phyloP scores from a whole-genome alignment of 64 coral and sea anemone species.

The Porites lutea region DNA sequence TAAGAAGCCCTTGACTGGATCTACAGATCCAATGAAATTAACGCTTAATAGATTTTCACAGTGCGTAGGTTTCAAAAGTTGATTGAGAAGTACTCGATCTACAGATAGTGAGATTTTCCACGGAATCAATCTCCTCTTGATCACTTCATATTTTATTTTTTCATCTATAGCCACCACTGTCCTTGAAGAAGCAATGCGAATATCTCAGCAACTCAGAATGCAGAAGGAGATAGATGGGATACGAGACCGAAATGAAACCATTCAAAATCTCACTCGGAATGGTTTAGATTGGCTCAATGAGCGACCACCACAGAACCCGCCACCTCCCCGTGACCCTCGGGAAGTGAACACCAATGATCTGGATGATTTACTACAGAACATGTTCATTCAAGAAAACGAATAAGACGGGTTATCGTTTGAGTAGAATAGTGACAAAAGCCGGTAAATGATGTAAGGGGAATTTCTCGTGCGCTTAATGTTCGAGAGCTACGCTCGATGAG shows the following conservation, averaged over 20 bases:
- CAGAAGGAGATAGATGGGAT: constrained; percentile 50
- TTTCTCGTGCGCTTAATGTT: too few species aligned
- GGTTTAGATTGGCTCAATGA: background rate
- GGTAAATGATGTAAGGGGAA: background rate
- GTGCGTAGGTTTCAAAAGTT: too few species aligned
- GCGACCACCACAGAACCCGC: background rate
- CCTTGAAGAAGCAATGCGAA: constrained; percentile 2
- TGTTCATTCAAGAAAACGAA: background rate
- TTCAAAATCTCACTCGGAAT: background rate
- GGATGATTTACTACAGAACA: background rate
- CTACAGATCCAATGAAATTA: too few species aligned
- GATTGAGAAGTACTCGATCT: too few species aligned
- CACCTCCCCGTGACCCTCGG: background rate
- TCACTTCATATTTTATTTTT: background rate
- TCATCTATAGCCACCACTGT: background rate
- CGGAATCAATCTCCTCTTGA: too few species aligned
- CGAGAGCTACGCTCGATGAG: too few species aligned
- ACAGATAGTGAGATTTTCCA: too few species aligned
- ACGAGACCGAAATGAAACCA: constrained; percentile 9
- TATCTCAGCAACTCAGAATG: constrained; percentile 1
- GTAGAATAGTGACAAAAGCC: background rate
- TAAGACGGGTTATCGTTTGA: background rate
- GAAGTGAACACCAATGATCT: constrained; percentile 3
- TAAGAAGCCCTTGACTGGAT: too few species aligned
- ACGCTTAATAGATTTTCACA: too few species aligned